These are phyloP conservation scores for Acronicta alni DNA, from an alignment of 2,888 invertebrate species.

Conservation along the genomic window DNA sequence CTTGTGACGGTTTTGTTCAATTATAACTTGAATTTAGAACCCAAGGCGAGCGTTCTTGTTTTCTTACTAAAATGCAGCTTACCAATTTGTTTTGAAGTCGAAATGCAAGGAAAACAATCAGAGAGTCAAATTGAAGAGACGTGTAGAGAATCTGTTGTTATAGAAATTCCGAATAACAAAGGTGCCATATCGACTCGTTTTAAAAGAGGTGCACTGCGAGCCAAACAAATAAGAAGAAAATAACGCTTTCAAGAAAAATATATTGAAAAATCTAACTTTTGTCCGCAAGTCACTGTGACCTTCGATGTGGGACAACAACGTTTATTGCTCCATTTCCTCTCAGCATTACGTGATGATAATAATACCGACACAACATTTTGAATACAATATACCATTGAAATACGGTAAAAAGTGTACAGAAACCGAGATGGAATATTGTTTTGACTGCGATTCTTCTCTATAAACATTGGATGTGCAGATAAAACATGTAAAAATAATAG, in stretches of 20 bases:
- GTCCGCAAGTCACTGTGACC: conserved; percentile 34
- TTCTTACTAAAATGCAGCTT: conserved; percentile 39
- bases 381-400: conserved; percentile 38
- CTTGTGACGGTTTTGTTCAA: conserved; percentile 34
- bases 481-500: conserved; percentile 45
- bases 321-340: conserved; percentile 49
- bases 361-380: conserved; percentile 31
- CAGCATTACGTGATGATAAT: conserved; percentile 40
- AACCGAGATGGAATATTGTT: too few relatives aligned
- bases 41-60: conserved; percentile 28
- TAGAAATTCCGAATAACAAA: conserved; percentile 57
- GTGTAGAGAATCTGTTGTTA: conserved; percentile 52
- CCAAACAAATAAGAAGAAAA: conserved; percentile 51
- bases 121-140: conserved; percentile 56
- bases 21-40: conserved; percentile 52
- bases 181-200: conserved; percentile 55
- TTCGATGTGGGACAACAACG: conserved; percentile 38
- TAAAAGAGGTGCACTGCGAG: conserved; percentile 34
- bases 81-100: conserved; percentile 45
- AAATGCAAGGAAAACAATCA: conserved; percentile 51
- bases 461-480: conserved; percentile 41
- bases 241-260: conserved; percentile 41
- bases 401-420: not conserved
- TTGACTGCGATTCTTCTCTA: conserved; percentile 20
- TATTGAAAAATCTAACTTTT: conserved; percentile 24